A percentile compares a stretch with the other conserved stretches of the same genome.
Evolutionary conservation across 2,888 invertebrate species (phyloP).

Genomic region (Sarcophaga caerulescens): DNA sequence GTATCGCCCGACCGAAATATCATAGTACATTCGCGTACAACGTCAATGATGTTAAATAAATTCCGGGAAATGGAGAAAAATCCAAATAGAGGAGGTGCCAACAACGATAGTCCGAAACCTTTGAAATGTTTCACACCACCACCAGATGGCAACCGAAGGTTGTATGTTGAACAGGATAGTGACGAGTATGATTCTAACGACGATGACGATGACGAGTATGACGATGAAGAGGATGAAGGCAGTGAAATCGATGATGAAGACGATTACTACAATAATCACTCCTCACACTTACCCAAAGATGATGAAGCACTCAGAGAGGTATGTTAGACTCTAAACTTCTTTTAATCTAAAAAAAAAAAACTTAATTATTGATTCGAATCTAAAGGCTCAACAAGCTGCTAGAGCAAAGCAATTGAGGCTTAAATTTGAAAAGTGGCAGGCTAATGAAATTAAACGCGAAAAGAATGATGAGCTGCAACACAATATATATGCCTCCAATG

Average conservation of each 20-base stretch:
- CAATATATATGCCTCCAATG: constrained; percentile 73
- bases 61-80: constrained; percentile 93
- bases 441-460: constrained; percentile 85
- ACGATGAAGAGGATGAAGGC: constrained; percentile 80
- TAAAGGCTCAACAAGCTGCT: constrained; percentile 87
- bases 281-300: constrained; percentile 77
- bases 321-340: constrained; percentile 24
- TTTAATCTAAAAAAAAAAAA: not conserved
- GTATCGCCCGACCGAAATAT: constrained; percentile 82
- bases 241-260: constrained; percentile 83
- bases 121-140: constrained; percentile 95
- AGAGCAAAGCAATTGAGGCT: constrained; percentile 92
- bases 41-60: constrained; percentile 92
- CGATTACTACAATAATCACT: constrained; percentile 79
- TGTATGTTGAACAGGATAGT: constrained; percentile 79
- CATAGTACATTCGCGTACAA: constrained; percentile 85
- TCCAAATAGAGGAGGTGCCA: constrained; percentile 80
- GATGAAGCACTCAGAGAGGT: constrained; percentile 88
- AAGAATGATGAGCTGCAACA: constrained; percentile 81
- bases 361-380: not conserved
- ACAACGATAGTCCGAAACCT: constrained; percentile 86
- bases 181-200: constrained; percentile 78
- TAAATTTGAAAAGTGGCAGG: constrained; percentile 94
- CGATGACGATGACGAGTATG: constrained; percentile 76
- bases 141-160: constrained; percentile 84